Base-by-base conservation (phyloP, 2,113 vertebrate genomes). In the Scortum barcoo region DNA sequence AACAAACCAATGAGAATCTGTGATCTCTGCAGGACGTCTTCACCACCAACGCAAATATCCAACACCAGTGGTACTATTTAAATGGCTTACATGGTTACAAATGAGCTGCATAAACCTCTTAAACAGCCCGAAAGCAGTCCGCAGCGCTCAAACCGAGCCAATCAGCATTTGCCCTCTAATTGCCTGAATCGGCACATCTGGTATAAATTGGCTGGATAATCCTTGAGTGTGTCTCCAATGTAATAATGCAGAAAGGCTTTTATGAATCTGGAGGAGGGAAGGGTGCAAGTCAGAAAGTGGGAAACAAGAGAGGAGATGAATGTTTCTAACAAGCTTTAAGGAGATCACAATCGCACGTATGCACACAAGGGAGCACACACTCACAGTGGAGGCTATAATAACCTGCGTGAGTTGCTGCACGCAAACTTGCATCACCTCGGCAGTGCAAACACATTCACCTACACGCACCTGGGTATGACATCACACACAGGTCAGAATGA, bases 401-500 rank as follows among this genome's bases (percentile, higher is more conserved):
- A 72, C 71, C 78, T 58, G 1, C 28, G 44, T 53, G 63, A 86
- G 71, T 30, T 33, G 66, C n/a, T 1, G 12, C 75, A 78, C 24
- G 28, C 48, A 58, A 62, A 66, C 70, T 51, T 76, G 70, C 66
- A 61, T 76, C 58, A 67, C 58, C 51, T 58, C 11, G 0, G 58
- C 61, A 38, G 38, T 42, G 62, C n/a, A 57, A 36, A 80, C 42
- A 50, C 30, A 28, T 60, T 70, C 6, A 75, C 67, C 36, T 81
- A 36, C 78, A 60, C 38, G 51, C 76, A 54, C 56, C 79, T 85
- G 73, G 14, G 65, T 33, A 60, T 51, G 56, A 42, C 56, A 50
- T 72, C 86, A 57, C 78, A 75, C 77, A 81, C 76, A 24, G 50
- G 83, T 71, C 78, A 85, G 50, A 53, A 84, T 91, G 90, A 93